Evolutionary conservation across 2,113 vertebrate genomes (phyloP).

Genomic region (Planiliza haematocheilus): DNA sequence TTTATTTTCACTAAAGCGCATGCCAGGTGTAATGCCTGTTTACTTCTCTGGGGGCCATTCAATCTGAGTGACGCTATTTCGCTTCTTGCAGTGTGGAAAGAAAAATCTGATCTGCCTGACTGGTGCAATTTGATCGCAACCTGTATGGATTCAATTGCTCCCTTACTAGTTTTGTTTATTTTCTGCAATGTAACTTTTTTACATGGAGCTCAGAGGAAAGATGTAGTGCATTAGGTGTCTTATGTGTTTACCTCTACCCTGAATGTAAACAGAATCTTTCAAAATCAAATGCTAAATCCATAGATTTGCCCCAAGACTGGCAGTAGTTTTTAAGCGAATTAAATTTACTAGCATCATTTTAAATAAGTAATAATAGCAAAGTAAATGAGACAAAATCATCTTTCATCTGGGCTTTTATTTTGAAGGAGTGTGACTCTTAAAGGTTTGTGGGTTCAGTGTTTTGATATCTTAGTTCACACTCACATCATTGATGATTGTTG

Average conservation of each 20-base stretch:
- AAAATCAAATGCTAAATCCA: conserved; percentile 1
- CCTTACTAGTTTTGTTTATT: conserved; percentile 67
- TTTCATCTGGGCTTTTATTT: conserved; percentile 81
- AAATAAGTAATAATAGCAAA: not conserved
- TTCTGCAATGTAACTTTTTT: conserved; percentile 63
- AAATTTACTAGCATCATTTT: no score
- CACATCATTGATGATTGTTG: conserved; percentile 85
- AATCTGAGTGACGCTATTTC: conserved; percentile 71
- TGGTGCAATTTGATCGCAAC: conserved; percentile 58
- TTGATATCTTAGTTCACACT: conserved; percentile 72
- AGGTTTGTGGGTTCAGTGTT: conserved; percentile 73
- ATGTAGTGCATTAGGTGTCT: conserved; percentile 24
- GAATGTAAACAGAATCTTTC: not conserved
- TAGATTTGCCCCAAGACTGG: not conserved
- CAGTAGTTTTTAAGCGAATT: not conserved
- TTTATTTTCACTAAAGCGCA: conserved; percentile 77
- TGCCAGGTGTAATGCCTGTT: conserved; percentile 72
- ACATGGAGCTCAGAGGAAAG: conserved; percentile 84
- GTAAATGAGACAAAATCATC: conserved; percentile 23
- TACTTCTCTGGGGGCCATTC: conserved; percentile 79
- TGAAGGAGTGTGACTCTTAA: conserved; percentile 58
- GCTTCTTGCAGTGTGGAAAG: conserved; percentile 47
- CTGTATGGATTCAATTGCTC: conserved; percentile 81
- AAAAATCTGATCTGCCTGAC: conserved; percentile 62
- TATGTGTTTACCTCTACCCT: not conserved